phyloP scores from a whole-genome alignment of 2,113 vertebrate species.

The Gnathonemus longibarbis region DNA sequence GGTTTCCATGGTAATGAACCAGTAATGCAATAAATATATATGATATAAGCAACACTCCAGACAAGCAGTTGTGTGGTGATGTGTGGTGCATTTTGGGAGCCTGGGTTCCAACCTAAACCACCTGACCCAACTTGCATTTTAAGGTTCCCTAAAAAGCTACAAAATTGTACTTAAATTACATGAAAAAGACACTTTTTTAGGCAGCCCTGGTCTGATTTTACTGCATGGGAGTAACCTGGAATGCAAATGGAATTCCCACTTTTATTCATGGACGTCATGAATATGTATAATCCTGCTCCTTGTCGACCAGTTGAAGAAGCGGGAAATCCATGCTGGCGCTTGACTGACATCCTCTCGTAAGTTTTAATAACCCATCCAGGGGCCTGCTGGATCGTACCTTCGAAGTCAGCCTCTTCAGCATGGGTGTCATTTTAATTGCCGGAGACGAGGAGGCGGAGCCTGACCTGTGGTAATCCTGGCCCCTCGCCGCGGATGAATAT shows the following conservation, averaged over 20 bases:
- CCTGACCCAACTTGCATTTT: not conserved
- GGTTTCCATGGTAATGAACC: not conserved
- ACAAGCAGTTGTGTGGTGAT: not conserved
- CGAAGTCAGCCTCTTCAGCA: slow-evolving; percentile 2
- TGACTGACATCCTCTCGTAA: slow-evolving; percentile 17
- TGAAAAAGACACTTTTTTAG: not conserved
- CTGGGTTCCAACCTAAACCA: not conserved
- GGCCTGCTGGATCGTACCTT: not conserved
- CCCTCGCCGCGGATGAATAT: slow-evolving; percentile 13
- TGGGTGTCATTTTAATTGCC: slow-evolving; percentile 17
- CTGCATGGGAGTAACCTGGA: not conserved
- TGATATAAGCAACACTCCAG: not conserved
- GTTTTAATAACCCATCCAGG: slow-evolving; percentile 16
- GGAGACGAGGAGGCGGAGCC: slow-evolving; percentile 11
- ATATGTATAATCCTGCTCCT: slow-evolving; percentile 1
- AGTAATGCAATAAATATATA: not conserved
- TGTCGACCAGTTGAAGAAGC: not conserved
- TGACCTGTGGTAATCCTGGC: not conserved
- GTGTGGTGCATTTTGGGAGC: not conserved
- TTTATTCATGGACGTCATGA: not conserved
- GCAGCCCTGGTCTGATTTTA: not conserved
- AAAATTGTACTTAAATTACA: not conserved
- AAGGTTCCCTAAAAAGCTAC: not conserved
- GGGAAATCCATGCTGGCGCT: not conserved
- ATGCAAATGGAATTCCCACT: not conserved